Conservation (phyloP, 1,140 invertebrate species). For the Drosophila repleta region DNA sequence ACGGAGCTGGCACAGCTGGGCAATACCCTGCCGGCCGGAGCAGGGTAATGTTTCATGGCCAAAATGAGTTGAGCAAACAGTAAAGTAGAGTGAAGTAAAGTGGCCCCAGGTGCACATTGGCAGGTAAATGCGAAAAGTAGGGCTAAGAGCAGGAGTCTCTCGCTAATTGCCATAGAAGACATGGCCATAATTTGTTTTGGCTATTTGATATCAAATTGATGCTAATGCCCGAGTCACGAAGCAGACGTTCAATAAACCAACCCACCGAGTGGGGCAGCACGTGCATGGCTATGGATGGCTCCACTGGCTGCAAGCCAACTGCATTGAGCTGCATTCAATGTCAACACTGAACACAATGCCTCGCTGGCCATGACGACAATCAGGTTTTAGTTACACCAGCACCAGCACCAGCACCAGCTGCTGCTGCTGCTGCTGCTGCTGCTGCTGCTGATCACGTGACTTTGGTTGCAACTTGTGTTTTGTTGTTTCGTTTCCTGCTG, state of each 20-base stretch:
- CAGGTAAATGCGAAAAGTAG: slow-evolving; percentile 57
- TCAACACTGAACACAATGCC: slow-evolving; percentile 63
- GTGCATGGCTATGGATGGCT: background rate
- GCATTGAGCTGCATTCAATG: slow-evolving; percentile 67
- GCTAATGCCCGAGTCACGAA: slow-evolving; percentile 45
- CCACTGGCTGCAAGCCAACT: slow-evolving; percentile 34
- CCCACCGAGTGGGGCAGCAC: slow-evolving; percentile 12
- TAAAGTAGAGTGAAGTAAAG: slow-evolving; percentile 6
- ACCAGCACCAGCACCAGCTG: slow-evolving; percentile 6
- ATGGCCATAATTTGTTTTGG: slow-evolving; percentile 17
- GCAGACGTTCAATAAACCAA: slow-evolving; percentile 21
- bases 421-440: slow-evolving; percentile 43
- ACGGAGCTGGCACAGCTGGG: background rate
- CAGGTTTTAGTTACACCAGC: slow-evolving; percentile 34
- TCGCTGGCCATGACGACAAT: slow-evolving; percentile 48
- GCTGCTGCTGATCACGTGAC: slow-evolving; percentile 63
- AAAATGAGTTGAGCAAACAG: no score
- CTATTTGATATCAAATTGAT: slow-evolving; percentile 9
- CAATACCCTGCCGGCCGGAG: background rate
- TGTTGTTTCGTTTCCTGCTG: slow-evolving; percentile 12
- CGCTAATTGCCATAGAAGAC: no score
- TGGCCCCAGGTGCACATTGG: slow-evolving; percentile 26
- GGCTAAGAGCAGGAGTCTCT: no score
- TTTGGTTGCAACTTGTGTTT: slow-evolving; percentile 58
- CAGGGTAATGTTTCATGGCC: no score